Conservation (phyloP, 2,797 vertebrate species). For the Pempheris klunzingeri region DNA sequence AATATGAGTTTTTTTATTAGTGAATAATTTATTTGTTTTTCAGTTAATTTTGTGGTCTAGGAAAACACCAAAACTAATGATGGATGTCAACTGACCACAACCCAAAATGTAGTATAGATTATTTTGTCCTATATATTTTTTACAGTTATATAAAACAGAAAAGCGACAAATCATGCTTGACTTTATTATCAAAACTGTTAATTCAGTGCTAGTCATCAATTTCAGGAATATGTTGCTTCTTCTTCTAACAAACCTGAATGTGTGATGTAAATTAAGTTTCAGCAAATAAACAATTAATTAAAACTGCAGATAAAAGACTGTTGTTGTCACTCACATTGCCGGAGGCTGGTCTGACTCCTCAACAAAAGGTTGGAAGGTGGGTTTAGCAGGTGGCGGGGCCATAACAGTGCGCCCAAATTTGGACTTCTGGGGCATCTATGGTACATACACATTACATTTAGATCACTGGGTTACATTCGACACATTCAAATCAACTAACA, state of each 20-base stretch:
- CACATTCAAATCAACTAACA: neutral
- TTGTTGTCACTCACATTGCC: slow-evolving; percentile 88
- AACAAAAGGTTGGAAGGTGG: slow-evolving; percentile 93
- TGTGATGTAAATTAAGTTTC: neutral
- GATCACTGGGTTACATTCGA: neutral
- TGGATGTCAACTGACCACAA: no score
- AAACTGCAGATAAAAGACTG: neutral
- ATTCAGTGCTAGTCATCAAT: neutral
- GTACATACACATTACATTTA: neutral
- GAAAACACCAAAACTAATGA: no score
- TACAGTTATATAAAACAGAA: neutral
- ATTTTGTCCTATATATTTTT: no score
- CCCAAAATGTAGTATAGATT: no score
- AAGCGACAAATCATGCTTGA: neutral
- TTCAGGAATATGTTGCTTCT: neutral
- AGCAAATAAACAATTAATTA: neutral
- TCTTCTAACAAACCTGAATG: neutral
- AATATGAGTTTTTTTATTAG: neutral
- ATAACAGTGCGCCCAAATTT: slow-evolving; percentile 78
- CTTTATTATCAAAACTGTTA: neutral
- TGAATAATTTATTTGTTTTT: no score
- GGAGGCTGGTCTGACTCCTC: slow-evolving; percentile 91
- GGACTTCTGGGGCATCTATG: slow-evolving; percentile 82
- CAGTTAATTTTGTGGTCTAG: no score
- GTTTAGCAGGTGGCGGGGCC: slow-evolving; percentile 78